phyloP scores from a whole-genome alignment of 2,797 vertebrate species.

The Malacoctenus gilli region DNA sequence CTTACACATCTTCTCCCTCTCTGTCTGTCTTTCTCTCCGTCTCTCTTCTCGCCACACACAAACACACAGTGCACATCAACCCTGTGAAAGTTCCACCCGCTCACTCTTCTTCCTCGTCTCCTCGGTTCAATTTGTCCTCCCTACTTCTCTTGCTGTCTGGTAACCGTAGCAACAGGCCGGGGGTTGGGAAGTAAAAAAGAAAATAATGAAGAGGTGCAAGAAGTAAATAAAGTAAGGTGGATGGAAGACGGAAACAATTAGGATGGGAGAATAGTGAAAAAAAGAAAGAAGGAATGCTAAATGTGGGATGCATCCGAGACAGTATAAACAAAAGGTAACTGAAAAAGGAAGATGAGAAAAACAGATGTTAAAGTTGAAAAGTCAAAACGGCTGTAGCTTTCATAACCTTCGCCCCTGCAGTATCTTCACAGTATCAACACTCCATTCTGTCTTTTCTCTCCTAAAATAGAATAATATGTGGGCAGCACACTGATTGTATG shows the following conservation, averaged over 20 bases:
- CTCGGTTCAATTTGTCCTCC: background rate
- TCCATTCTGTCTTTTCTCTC: constrained; percentile 5
- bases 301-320: background rate
- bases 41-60: background rate
- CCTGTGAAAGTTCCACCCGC: constrained; percentile 10
- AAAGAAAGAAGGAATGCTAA: background rate
- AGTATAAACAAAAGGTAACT: background rate
- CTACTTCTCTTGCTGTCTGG: constrained; percentile 29
- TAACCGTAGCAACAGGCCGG: constrained; percentile 63
- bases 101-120: constrained; percentile 12
- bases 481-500: constrained; percentile 1
- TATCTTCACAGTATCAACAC: constrained; percentile 12
- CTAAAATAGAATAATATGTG: constrained; percentile 27
- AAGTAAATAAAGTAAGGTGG: background rate
- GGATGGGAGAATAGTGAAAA: background rate
- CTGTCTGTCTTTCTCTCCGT: background rate
- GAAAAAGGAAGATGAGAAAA: background rate
- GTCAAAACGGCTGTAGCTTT: background rate
- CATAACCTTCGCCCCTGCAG: constrained; percentile 6
- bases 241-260: background rate
- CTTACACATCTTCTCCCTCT: constrained; percentile 16
- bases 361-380: background rate
- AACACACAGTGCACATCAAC: background rate
- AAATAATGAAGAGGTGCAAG: constrained; percentile 1
- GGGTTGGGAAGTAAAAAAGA: constrained; percentile 12